Evolutionary conservation across 2,888 invertebrate species (phyloP).

Genomic region (Zhuqinia jingwanae): DNA sequence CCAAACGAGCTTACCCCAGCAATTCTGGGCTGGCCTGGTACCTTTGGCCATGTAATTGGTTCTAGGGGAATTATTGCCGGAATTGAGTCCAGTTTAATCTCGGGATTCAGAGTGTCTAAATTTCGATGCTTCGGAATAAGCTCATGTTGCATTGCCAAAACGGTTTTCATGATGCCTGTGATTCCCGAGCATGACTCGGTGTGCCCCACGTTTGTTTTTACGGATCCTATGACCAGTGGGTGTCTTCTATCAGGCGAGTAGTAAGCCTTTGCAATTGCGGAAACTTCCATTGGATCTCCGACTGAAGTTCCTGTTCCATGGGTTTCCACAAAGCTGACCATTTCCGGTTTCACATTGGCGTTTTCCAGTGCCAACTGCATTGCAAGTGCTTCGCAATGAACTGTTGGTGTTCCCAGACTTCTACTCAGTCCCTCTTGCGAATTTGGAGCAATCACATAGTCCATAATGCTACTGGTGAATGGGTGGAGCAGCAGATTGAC

Average conservation of each 20-base stretch:
- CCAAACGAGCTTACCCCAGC: constrained; percentile 64
- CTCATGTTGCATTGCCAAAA: constrained; percentile 67
- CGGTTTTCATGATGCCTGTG: constrained; percentile 69
- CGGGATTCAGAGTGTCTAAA: constrained; percentile 65
- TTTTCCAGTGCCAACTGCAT: constrained; percentile 30
- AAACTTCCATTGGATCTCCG: constrained; percentile 64
- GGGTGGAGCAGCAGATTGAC: constrained; percentile 70
- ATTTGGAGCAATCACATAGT: constrained; percentile 75
- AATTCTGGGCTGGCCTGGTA: background rate
- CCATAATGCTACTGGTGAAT: constrained; percentile 46
- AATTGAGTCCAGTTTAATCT: constrained; percentile 61
- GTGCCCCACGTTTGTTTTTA: constrained; percentile 73
- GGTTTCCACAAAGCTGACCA: constrained; percentile 26
- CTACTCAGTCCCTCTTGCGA: constrained; percentile 44
- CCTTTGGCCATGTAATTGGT: constrained; percentile 1
- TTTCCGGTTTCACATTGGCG: background rate
- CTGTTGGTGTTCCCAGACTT: constrained; percentile 47
- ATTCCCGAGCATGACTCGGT: constrained; percentile 59
- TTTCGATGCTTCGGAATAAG: constrained; percentile 70
- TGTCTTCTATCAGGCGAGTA: constrained; percentile 3
- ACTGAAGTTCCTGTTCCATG: constrained; percentile 81
- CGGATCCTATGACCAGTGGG: constrained; percentile 64
- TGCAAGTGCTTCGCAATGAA: constrained; percentile 18
- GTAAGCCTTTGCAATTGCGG: constrained; percentile 53
- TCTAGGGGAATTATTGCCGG: constrained; percentile 68